A percentile compares a stretch with the other conserved stretches of the same genome.
Conservation (phyloP, 2,113 vertebrate species). For the Chaetodon auriga region DNA sequence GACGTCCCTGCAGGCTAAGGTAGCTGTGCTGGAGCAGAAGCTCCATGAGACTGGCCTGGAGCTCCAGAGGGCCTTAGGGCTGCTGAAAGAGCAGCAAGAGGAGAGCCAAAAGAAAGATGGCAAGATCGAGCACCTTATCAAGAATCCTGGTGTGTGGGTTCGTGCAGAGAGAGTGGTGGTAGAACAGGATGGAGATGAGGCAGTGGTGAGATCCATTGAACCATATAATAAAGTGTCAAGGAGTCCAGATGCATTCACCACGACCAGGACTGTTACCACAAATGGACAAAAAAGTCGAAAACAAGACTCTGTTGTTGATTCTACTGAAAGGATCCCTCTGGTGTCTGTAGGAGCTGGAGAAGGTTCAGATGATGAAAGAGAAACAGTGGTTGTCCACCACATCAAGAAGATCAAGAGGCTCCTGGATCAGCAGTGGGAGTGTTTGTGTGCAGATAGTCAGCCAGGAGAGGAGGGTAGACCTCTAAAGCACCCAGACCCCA, state of each 20-base stretch:
- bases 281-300: conserved; percentile 24
- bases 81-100: conserved; percentile 85
- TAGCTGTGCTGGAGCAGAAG: conserved; percentile 87
- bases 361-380: conserved; percentile 68
- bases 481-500: conserved; percentile 88
- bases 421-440: conserved; percentile 94
- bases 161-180: conserved; percentile 49
- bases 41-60: conserved; percentile 86
- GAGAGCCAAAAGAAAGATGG: conserved; percentile 86
- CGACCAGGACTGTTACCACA: not conserved
- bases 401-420: conserved; percentile 91
- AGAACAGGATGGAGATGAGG: conserved; percentile 53
- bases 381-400: conserved; percentile 78
- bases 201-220: conserved; percentile 26
- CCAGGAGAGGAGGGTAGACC: conserved; percentile 81
- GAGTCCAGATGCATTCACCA: not conserved
- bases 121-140: conserved; percentile 84
- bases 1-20: conserved; percentile 84
- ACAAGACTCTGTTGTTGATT: not conserved
- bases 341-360: conserved; percentile 11
- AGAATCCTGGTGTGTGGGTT: conserved; percentile 74
- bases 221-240: conserved; percentile 11
- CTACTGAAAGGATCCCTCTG: not conserved
- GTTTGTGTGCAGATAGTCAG: conserved; percentile 85
- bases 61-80: conserved; percentile 79